Conservation (phyloP, 2,797 vertebrate species). For the Dryobates pubescens region DNA sequence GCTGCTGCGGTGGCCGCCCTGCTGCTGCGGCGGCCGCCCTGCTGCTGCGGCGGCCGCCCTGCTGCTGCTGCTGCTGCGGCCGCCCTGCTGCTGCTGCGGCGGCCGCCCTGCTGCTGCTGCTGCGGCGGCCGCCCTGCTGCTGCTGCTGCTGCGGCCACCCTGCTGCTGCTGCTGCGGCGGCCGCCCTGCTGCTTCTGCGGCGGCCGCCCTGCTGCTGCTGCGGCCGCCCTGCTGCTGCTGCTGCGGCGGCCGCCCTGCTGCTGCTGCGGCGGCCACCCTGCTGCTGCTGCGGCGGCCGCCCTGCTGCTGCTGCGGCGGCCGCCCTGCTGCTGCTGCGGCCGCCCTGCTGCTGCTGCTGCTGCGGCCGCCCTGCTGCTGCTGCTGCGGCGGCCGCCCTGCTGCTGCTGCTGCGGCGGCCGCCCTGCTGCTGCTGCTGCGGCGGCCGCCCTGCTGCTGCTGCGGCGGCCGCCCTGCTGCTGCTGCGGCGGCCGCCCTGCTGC, state of each 20-base stretch:
- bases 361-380: neutral
- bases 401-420: accelerated
- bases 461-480: accelerated
- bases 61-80: accelerated
- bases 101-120: too few relatives aligned
- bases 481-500: too few relatives aligned
- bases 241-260: too few relatives aligned
- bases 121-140: neutral
- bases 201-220: too few relatives aligned
- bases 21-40: accelerated
- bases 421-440: neutral
- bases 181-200: neutral
- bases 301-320: accelerated
- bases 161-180: accelerated
- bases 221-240: neutral
- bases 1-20: too few relatives aligned
- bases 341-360: too few relatives aligned
- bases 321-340: neutral
- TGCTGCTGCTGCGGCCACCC: too few relatives aligned
- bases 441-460: too few relatives aligned
- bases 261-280: accelerated
- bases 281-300: too few relatives aligned
- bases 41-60: too few relatives aligned
- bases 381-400: too few relatives aligned
- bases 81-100: neutral